Conservation (phyloP, 2,888 invertebrate genomes). For the Leistus spinibarbis region DNA sequence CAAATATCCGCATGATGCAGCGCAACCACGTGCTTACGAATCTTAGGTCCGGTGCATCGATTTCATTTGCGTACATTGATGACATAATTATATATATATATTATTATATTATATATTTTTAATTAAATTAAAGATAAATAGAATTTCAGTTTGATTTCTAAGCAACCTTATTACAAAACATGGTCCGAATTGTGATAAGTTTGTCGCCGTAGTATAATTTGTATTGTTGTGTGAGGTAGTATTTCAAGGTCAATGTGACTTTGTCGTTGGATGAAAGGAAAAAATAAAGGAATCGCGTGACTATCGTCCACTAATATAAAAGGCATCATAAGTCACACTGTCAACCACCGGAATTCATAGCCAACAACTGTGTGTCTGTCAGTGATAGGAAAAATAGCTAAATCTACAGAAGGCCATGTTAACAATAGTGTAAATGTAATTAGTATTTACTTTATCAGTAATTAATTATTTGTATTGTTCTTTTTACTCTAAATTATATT, state of each 20-base stretch:
- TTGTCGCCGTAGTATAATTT: neutral
- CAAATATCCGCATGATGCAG: neutral
- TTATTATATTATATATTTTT: too few species aligned
- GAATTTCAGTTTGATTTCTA: too few species aligned
- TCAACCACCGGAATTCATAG: neutral
- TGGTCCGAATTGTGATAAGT: neutral
- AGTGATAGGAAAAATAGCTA: neutral
- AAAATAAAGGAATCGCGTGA: slow-evolving; percentile 4
- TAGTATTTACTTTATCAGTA: neutral
- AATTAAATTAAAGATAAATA: too few species aligned
- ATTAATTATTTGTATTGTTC: neutral
- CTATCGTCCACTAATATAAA: neutral
- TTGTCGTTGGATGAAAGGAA: neutral
- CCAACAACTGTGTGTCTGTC: neutral
- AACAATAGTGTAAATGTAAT: neutral
- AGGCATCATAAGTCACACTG: neutral
- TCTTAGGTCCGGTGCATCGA: neutral
- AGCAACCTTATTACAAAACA: too few species aligned
- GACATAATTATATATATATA: too few species aligned
- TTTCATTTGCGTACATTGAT: neutral
- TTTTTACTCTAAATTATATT: too few species aligned
- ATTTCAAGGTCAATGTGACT: neutral
- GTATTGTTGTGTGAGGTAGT: neutral
- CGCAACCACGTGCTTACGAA: neutral
- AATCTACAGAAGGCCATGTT: neutral